Conservation (phyloP, 2,797 vertebrate genomes). For the Mastacembelus armatus region DNA sequence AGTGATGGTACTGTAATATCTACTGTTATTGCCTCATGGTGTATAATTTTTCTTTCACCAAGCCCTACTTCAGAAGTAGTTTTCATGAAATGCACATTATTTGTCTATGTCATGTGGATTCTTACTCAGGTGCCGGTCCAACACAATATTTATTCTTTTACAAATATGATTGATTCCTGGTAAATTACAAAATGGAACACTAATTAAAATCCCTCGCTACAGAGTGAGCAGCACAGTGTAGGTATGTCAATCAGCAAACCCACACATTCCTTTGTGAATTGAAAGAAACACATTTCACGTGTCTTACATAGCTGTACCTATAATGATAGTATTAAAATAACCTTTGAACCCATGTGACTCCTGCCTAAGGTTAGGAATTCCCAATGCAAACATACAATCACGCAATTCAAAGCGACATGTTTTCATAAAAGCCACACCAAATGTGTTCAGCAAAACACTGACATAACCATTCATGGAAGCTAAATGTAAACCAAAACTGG, state of each 20-base stretch:
- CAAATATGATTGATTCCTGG: conserved; percentile 35
- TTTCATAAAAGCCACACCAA: conserved; percentile 45
- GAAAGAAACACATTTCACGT: conserved; percentile 25
- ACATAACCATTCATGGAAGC: conserved; percentile 56
- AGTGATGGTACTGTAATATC: neutral
- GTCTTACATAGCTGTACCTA: conserved; percentile 15
- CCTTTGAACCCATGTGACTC: conserved; percentile 37
- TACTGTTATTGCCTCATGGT: neutral
- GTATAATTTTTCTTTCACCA: neutral
- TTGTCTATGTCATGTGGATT: conserved; percentile 9
- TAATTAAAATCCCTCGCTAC: conserved; percentile 22
- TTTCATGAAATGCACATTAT: conserved; percentile 13
- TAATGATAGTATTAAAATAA: conserved; percentile 55
- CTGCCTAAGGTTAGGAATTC: conserved; percentile 52
- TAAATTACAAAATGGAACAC: conserved; percentile 12
- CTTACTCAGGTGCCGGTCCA: conserved; percentile 22
- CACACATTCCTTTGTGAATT: conserved; percentile 25
- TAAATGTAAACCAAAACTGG: conserved; percentile 56
- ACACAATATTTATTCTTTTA: conserved; percentile 17
- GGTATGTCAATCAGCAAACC: conserved; percentile 22
- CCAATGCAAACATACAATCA: conserved; percentile 64
- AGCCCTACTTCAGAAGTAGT: neutral
- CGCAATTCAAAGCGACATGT: conserved; percentile 47
- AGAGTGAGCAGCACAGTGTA: neutral
- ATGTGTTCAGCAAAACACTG: conserved; percentile 46